These are phyloP conservation scores for Chirona hameri DNA, from an alignment of 2,888 invertebrate species.

Conservation along the genomic window DNA sequence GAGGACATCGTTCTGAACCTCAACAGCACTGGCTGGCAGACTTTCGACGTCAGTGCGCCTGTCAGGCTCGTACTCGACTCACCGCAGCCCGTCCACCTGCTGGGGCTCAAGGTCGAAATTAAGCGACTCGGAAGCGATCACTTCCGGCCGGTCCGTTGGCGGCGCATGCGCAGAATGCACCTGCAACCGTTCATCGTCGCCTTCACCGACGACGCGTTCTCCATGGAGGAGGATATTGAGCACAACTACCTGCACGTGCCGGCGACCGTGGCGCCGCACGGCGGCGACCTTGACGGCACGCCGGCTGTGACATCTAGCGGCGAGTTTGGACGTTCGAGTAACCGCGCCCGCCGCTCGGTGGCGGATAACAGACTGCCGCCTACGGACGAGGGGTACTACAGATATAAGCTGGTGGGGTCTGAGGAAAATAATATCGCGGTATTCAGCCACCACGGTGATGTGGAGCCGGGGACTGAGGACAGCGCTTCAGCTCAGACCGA, in stretches of 20 bases:
- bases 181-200: slow-evolving; percentile 34
- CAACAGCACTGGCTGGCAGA: slow-evolving; percentile 33
- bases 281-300: slow-evolving; percentile 2
- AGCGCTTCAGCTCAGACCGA: neutral
- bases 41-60: slow-evolving; percentile 31
- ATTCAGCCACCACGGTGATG: neutral
- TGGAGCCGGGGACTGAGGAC: neutral
- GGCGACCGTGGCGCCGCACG: neutral
- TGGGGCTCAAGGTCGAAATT: neutral
- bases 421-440: neutral
- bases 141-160: neutral
- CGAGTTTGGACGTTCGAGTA: neutral
- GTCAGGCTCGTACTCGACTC: slow-evolving; percentile 33
- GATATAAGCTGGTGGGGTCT: neutral
- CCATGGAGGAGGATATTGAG: slow-evolving; percentile 36
- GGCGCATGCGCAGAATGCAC: slow-evolving; percentile 25
- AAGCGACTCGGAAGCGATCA: neutral
- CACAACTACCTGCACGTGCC: slow-evolving; percentile 37
- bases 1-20: slow-evolving; percentile 13
- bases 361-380: neutral
- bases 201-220: slow-evolving; percentile 34
- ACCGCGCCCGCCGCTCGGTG: slow-evolving; percentile 3
- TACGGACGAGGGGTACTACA: neutral
- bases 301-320: neutral
- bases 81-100: neutral